Evolutionary conservation across 1,140 invertebrate genomes (phyloP).

Genomic region (Lepidurus packardi): DNA sequence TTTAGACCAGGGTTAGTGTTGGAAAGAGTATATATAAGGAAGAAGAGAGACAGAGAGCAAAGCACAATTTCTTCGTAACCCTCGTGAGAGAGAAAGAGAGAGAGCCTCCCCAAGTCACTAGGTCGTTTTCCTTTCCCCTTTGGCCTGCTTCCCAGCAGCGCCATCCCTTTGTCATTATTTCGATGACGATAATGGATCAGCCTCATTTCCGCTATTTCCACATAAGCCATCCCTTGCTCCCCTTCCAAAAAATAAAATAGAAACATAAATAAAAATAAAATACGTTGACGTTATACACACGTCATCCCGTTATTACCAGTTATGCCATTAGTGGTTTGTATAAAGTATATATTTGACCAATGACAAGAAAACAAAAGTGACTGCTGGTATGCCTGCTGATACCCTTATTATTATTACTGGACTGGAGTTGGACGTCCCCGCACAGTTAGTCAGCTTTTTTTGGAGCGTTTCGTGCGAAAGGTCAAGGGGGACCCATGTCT

Average conservation of each 20-base stretch:
- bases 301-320: background rate
- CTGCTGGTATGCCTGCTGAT: background rate
- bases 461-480: background rate
- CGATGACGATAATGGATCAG: constrained; percentile 21
- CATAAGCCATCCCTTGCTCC: background rate
- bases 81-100: background rate
- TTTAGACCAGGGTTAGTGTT: background rate
- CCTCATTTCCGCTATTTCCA: constrained; percentile 14
- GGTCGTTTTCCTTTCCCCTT: background rate
- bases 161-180: constrained; percentile 11
- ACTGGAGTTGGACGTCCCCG: no score
- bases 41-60: background rate
- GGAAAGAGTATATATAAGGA: background rate
- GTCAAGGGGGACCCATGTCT: background rate
- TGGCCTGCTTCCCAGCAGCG: constrained; percentile 17
- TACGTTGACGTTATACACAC: background rate
- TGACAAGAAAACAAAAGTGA: background rate
- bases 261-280: background rate
- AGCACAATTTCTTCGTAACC: background rate
- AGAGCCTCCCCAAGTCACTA: background rate
- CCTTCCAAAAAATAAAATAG: background rate
- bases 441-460: background rate
- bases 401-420: background rate
- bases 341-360: background rate
- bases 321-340: background rate